Percentiles rank a stretch among this genome's conserved stretches.
phyloP scores from a whole-genome alignment of 2,888 invertebrate species.

The Sepioteuthis lessoniana region DNA sequence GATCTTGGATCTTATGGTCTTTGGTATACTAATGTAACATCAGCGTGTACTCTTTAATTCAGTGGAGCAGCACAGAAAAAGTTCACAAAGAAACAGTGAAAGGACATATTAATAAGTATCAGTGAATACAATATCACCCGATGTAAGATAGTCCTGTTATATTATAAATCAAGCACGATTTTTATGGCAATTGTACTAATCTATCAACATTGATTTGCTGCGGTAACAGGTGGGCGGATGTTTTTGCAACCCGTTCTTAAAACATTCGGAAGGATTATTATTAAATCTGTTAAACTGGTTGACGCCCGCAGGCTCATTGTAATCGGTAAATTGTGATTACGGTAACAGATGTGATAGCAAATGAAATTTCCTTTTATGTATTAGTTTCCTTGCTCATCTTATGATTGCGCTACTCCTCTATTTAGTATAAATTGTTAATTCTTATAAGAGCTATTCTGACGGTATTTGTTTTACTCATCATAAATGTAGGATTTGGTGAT shows the following conservation, averaged over 20 bases:
- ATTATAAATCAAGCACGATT: conserved; percentile 11
- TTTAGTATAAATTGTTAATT: too few species aligned
- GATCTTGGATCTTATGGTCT: background rate
- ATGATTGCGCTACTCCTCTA: too few species aligned
- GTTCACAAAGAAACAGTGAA: background rate
- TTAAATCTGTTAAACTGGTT: background rate
- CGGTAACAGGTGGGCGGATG: background rate
- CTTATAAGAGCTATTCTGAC: too few species aligned
- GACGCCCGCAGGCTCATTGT: background rate
- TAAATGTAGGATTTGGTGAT: too few species aligned
- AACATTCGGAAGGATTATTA: background rate
- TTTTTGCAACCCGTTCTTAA: background rate
- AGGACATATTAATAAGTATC: background rate
- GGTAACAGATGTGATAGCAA: background rate
- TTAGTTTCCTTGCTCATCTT: background rate
- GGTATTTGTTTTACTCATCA: too few species aligned
- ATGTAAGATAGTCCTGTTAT: background rate
- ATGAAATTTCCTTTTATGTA: background rate
- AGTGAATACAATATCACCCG: background rate
- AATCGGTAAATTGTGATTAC: background rate
- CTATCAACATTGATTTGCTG: background rate
- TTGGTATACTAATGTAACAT: background rate
- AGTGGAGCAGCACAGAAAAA: background rate
- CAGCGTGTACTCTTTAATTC: background rate
- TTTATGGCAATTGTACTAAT: background rate